A percentile compares a stretch with the other conserved stretches of the same genome.
phyloP scores from a whole-genome alignment of 2,797 vertebrate species.

The Decapterus maruadsi region DNA sequence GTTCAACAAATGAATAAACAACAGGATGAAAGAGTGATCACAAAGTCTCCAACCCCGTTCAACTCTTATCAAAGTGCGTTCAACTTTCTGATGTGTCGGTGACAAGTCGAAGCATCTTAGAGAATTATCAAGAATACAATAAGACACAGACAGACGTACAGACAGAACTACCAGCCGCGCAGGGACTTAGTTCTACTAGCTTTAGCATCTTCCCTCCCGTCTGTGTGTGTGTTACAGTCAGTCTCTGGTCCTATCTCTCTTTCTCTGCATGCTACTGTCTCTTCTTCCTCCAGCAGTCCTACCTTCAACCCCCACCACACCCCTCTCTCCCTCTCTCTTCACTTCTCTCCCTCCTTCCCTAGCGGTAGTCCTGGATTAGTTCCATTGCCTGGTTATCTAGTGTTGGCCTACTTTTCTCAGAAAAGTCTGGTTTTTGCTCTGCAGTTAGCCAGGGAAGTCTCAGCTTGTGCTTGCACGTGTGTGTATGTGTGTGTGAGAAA shows the following conservation, averaged over 20 bases:
- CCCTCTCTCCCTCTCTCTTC: conserved; percentile 24
- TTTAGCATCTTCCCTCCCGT: conserved; percentile 64
- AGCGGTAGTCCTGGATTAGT: conserved; percentile 85
- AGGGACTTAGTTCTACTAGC: conserved; percentile 84
- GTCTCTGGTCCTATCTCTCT: conserved; percentile 58
- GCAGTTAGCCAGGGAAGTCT: conserved; percentile 60
- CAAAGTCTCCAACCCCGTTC: conserved; percentile 43
- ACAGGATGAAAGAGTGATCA: neutral
- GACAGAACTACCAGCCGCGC: conserved; percentile 77
- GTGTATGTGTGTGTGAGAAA: conserved; percentile 30
- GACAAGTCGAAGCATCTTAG: conserved; percentile 85
- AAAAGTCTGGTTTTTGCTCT: conserved; percentile 74
- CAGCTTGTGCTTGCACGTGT: conserved; percentile 38
- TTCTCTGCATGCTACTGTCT: conserved; percentile 40
- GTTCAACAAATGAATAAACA: conserved; percentile 30
- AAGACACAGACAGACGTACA: conserved; percentile 78
- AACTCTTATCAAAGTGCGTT: conserved; percentile 73
- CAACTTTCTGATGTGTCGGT: conserved; percentile 82
- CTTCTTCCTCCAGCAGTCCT: conserved; percentile 46
- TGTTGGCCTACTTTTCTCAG: conserved; percentile 83
- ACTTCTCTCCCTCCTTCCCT: conserved; percentile 71
- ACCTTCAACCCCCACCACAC: conserved; percentile 58
- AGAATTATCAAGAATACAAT: conserved; percentile 83
- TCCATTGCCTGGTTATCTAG: conserved; percentile 87
- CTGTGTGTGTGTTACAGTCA: conserved; percentile 29